A percentile compares a stretch with the other conserved stretches of the same genome.
phyloP scores from a whole-genome alignment of 2,797 vertebrate genomes.

The Dromococcyx pavoninus region DNA sequence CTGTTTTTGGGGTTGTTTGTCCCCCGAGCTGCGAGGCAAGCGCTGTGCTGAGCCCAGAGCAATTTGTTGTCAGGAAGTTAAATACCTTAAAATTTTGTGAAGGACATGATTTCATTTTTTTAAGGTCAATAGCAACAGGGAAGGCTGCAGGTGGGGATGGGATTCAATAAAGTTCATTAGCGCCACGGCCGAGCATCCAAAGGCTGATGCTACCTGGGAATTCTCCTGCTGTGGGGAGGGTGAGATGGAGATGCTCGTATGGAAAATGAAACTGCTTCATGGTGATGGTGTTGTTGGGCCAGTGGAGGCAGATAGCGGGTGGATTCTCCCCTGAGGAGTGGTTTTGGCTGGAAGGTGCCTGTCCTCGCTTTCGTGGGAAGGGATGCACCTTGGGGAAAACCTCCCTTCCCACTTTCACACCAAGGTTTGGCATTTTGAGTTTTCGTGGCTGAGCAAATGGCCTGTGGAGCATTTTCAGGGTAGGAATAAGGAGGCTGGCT shows the following conservation, averaged over 20 bases:
- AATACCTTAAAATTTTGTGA: background rate
- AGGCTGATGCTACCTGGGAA: rapidly evolving
- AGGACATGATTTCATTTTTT: rapidly evolving
- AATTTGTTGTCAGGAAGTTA: background rate
- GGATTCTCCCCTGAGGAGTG: rapidly evolving
- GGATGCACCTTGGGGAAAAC: background rate
- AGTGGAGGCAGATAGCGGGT: rapidly evolving
- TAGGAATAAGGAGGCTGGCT: background rate
- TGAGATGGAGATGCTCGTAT: rapidly evolving
- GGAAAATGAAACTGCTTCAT: rapidly evolving
- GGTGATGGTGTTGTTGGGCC: rapidly evolving
- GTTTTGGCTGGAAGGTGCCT: background rate
- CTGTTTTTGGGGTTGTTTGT: background rate
- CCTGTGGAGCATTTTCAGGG: too few relatives aligned
- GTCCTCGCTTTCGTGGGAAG: rapidly evolving
- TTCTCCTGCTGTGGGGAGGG: rapidly evolving
- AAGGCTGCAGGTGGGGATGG: background rate
- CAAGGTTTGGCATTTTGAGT: background rate
- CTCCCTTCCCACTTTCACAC: rapidly evolving
- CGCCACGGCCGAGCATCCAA: rapidly evolving
- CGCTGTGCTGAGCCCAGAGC: background rate
- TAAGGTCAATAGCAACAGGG: rapidly evolving
- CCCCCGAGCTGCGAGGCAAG: rapidly evolving
- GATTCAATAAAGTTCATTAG: rapidly evolving
- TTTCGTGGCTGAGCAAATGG: background rate